Evolutionary conservation across 2,113 vertebrate species (phyloP).

Genomic region (Scopus umbretta): DNA sequence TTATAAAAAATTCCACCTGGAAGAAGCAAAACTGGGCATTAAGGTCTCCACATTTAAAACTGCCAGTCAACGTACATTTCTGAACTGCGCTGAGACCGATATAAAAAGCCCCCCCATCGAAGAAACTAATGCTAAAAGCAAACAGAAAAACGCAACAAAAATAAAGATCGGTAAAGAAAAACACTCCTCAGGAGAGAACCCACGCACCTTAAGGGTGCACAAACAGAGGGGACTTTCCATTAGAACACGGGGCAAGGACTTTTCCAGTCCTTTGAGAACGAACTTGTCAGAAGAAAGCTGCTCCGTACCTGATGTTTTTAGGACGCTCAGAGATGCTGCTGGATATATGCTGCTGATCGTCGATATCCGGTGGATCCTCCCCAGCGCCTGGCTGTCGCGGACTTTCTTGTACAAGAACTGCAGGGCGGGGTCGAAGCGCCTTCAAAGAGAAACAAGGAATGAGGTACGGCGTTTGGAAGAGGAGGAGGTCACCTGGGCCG

Average conservation of each 20-base stretch:
- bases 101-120: fast-evolving
- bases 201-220: fast-evolving
- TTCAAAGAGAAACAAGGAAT: neutral
- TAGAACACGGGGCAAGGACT: fast-evolving
- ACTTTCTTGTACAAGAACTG: constrained; percentile 48
- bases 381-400: neutral
- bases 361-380: constrained; percentile 32
- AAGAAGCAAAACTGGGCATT: neutral
- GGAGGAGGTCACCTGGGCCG: neutral
- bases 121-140: neutral
- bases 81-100: neutral
- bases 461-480: fast-evolving
- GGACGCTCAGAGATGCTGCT: neutral
- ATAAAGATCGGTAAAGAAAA: neutral
- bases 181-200: neutral
- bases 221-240: too few relatives aligned
- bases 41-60: neutral
- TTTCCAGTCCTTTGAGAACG: neutral
- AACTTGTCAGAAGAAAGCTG: neutral
- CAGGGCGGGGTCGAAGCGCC: constrained; percentile 55
- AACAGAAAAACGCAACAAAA: neutral
- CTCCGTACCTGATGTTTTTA: constrained; percentile 23
- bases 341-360: neutral
- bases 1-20: constrained; percentile 59
- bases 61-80: neutral